Percentiles rank a stretch among this genome's conserved stretches.
These are phyloP conservation scores for Zygaena filipendulae DNA, from an alignment of 2,888 invertebrate species.

Conservation along the genomic window DNA sequence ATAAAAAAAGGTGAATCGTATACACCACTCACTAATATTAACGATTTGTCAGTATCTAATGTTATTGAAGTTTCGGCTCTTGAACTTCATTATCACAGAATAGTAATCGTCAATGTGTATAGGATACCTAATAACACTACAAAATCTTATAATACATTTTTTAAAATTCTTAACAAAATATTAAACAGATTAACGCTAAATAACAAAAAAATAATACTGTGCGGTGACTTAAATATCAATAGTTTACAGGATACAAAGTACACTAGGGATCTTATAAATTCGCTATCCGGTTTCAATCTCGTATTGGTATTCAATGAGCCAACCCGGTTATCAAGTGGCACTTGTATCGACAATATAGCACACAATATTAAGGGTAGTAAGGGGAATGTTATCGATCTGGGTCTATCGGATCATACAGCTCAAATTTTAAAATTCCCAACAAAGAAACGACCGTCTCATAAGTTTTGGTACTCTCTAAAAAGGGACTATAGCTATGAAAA, in stretches of 20 bases:
- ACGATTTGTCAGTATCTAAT: neutral
- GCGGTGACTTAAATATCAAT: neutral
- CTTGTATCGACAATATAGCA: slow-evolving; percentile 4
- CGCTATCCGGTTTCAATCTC: neutral
- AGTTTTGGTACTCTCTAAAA: too few species aligned
- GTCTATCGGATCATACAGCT: slow-evolving; percentile 1
- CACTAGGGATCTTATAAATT: neutral
- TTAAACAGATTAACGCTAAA: neutral
- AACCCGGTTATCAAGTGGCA: neutral
- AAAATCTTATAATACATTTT: neutral
- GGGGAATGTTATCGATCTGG: slow-evolving; percentile 1
- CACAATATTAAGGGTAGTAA: slow-evolving; percentile 3
- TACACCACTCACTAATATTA: neutral
- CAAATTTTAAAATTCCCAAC: slow-evolving; percentile 2
- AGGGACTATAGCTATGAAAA: too few species aligned
- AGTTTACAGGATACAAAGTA: too few species aligned
- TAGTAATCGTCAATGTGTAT: neutral
- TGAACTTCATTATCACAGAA: too few species aligned
- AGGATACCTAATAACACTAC: neutral
- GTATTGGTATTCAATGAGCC: neutral
- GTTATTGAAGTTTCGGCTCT: neutral
- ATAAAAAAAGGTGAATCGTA: neutral
- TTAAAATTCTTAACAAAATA: neutral
- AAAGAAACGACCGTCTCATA: too few species aligned
- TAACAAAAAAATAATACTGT: neutral